Evolutionary conservation across 2,113 vertebrate genomes (phyloP).

Genomic region (Octodon degus): DNA sequence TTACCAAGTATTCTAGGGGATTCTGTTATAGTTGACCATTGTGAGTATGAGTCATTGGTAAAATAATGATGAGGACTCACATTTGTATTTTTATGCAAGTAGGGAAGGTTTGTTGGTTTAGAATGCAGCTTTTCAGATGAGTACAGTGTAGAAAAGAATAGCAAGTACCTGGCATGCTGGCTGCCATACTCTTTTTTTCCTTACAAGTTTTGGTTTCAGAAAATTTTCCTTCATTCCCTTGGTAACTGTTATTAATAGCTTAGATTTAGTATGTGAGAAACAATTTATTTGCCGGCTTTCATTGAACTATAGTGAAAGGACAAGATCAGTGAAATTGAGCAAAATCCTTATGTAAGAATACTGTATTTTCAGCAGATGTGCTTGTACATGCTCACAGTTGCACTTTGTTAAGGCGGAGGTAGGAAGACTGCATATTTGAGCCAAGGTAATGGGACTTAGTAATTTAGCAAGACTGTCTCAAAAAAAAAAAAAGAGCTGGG

Average conservation of each 20-base stretch:
- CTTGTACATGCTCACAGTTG: background rate
- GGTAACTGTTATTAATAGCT: conserved; percentile 11
- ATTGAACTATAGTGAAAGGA: conserved; percentile 1
- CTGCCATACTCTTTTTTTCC: background rate
- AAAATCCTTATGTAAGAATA: conserved; percentile 5
- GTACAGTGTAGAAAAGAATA: background rate
- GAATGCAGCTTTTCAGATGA: conserved; percentile 16
- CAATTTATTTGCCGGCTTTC: background rate
- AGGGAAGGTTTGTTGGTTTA: background rate
- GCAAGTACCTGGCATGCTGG: conserved; percentile 17
- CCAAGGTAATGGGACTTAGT: background rate
- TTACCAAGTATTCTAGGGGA: background rate
- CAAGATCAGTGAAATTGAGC: background rate
- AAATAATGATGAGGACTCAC: conserved; percentile 20
- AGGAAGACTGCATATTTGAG: background rate
- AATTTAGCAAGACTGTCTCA: background rate
- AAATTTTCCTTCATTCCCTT: conserved; percentile 19
- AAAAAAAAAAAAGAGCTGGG: background rate
- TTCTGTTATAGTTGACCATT: conserved; percentile 9
- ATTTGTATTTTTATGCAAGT: background rate
- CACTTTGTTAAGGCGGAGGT: background rate
- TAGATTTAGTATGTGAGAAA: background rate
- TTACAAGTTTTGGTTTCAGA: conserved; percentile 4
- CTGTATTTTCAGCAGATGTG: background rate
- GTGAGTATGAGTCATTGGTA: conserved; percentile 24